Percentiles rank a stretch among this genome's conserved stretches.
Evolutionary conservation across 30 jellyfish, hydroid and myxozoan species (phyloP).

Genomic region (Aurelia sp.): DNA sequence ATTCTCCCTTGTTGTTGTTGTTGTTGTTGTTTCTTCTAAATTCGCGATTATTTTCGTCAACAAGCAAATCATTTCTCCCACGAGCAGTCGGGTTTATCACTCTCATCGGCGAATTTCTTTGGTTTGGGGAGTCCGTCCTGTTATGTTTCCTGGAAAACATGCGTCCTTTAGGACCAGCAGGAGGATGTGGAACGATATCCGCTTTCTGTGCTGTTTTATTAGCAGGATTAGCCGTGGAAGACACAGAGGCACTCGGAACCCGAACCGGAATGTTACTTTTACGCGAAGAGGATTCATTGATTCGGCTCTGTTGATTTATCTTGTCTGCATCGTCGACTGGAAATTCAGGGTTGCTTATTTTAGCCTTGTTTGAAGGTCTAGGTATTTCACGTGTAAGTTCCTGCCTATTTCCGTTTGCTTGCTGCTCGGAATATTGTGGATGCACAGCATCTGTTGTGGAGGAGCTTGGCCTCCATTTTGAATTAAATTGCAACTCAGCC

Average conservation of each 20-base stretch:
- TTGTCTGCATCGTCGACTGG: conserved; percentile 36
- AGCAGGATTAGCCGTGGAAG: not conserved
- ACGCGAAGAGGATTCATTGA: not conserved
- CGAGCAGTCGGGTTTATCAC: conserved; percentile 37
- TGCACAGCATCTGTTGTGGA: conserved; percentile 10
- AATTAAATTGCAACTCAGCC: conserved; percentile 69
- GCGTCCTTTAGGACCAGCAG: conserved; percentile 66
- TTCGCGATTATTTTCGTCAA: not conserved
- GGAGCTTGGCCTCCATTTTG: conserved; percentile 48
- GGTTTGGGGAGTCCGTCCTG: conserved; percentile 9
- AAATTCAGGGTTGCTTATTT: conserved; percentile 2
- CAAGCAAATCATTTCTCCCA: not conserved
- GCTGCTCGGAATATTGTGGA: not conserved
- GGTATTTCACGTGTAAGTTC: not conserved
- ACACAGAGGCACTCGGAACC: conserved; percentile 9
- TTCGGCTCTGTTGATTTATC: conserved; percentile 34
- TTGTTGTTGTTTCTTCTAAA: too few species aligned
- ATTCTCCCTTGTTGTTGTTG: too few species aligned
- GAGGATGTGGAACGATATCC: conserved; percentile 78
- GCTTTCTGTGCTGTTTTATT: conserved; percentile 43
- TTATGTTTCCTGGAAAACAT: conserved; percentile 40
- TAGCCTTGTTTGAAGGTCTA: conserved; percentile 53
- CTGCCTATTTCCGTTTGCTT: not conserved
- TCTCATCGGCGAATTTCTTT: conserved; percentile 69
- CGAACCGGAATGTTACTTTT: conserved; percentile 65